Evolutionary conservation across 2,797 vertebrate genomes (phyloP).

Genomic region (Champsocephalus gunnari): DNA sequence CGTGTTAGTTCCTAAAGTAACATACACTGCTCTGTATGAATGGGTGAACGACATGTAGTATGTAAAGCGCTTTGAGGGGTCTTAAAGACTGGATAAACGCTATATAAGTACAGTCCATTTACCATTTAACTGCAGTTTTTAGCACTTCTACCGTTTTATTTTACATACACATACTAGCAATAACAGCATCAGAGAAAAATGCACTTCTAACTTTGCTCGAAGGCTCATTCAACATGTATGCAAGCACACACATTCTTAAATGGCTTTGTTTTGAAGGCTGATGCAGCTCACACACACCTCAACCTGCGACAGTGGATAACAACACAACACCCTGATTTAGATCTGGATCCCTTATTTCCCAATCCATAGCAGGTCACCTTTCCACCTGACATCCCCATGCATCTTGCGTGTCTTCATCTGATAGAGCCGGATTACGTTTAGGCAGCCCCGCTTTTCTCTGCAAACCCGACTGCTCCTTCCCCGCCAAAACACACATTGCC

Average conservation of each 20-base stretch:
- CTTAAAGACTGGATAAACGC: no score
- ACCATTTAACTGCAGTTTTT: no score
- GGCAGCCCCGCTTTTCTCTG: constrained; percentile 8
- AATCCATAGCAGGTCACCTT: neutral
- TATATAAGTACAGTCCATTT: no score
- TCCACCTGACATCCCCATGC: constrained; percentile 10
- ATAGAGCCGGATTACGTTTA: constrained; percentile 29
- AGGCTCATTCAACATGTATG: neutral
- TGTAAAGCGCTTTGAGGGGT: no score
- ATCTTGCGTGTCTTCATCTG: constrained; percentile 26
- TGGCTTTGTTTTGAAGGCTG: neutral
- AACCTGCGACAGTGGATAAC: neutral
- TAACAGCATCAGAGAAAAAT: neutral
- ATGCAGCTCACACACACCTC: neutral
- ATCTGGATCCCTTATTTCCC: neutral
- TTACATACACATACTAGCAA: no score
- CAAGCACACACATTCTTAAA: neutral
- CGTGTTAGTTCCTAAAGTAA: no score
- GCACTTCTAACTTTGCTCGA: neutral
- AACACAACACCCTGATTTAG: neutral
- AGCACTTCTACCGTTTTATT: no score
- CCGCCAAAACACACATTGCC: constrained; percentile 23
- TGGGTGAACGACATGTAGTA: no score
- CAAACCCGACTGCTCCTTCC: constrained; percentile 5
- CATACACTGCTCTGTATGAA: no score